Conservation (phyloP, 1,140 invertebrate species). For the Pachypsylla venusta region DNA sequence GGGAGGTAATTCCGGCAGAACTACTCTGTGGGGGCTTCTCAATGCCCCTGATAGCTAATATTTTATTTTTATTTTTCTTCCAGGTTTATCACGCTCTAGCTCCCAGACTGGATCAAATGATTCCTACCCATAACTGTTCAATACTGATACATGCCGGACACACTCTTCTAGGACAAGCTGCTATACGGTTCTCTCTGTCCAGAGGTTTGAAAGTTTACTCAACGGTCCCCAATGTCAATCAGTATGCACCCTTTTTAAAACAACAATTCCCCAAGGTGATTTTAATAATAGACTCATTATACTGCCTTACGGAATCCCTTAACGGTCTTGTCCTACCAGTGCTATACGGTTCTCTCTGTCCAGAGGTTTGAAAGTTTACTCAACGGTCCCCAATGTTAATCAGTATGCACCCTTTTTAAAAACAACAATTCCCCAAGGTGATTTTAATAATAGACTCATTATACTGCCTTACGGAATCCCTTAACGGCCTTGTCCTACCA, state of each 20-base stretch:
- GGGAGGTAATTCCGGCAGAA: too few relatives aligned
- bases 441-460: too few relatives aligned
- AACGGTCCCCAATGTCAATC: conserved; percentile 26
- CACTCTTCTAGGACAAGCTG: conserved; percentile 48
- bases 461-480: too few relatives aligned
- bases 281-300: too few relatives aligned
- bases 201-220: conserved; percentile 37
- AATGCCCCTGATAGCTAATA: too few relatives aligned
- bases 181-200: conserved; percentile 40
- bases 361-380: conserved; percentile 36
- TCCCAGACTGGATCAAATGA: background rate
- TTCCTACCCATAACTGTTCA: background rate
- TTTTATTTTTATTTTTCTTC: too few relatives aligned
- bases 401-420: background rate
- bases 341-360: conserved; percentile 41
- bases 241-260: background rate
- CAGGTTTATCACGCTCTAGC: conserved; percentile 1
- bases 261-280: conserved; percentile 3
- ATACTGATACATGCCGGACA: conserved; percentile 42
- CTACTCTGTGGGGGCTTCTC: too few relatives aligned
- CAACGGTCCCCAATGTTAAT: conserved; percentile 28
- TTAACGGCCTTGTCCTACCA: too few relatives aligned
- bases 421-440: background rate
- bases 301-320: too few relatives aligned
- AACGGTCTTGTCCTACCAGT: too few relatives aligned